A percentile compares a stretch with the other conserved stretches of the same genome.
These are phyloP conservation scores for Lithophane leautieri DNA, from an alignment of 2,888 invertebrate genomes.

Conservation along the genomic window DNA sequence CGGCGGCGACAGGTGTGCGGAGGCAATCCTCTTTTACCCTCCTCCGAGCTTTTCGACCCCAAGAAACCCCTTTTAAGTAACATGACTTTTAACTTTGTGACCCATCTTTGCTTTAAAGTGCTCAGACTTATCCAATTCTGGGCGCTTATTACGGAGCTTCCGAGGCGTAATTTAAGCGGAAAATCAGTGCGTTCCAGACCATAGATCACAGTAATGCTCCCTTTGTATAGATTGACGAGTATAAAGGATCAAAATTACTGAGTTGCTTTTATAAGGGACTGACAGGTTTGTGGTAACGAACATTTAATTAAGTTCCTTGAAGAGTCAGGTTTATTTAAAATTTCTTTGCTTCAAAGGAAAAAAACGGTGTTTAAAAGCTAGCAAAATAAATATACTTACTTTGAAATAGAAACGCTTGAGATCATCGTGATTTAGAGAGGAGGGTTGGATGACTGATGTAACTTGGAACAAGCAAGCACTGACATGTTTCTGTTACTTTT, in stretches of 20 bases:
- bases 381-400: not conserved
- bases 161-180: slow-evolving; percentile 68
- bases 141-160: slow-evolving; percentile 74
- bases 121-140: slow-evolving; percentile 83
- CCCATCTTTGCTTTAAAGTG: slow-evolving; percentile 88
- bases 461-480: not conserved
- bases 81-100: slow-evolving; percentile 90
- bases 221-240: slow-evolving; percentile 57
- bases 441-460: not conserved
- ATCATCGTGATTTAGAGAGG: not conserved
- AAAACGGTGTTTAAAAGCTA: not conserved
- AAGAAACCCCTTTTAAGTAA: slow-evolving; percentile 89
- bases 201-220: slow-evolving; percentile 61
- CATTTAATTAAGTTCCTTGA: slow-evolving; percentile 44
- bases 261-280: slow-evolving; percentile 42
- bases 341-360: slow-evolving; percentile 3
- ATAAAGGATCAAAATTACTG: slow-evolving; percentile 49
- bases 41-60: slow-evolving; percentile 84
- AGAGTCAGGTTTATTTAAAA: slow-evolving; percentile 26
- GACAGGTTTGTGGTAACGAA: slow-evolving; percentile 46
- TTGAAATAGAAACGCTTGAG: not conserved
- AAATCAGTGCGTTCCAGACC: slow-evolving; percentile 66
- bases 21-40: slow-evolving; percentile 86
- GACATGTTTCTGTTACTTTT: not conserved
- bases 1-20: slow-evolving; percentile 84